These are phyloP conservation scores for Melikaiella ostensackeni DNA, from an alignment of 2,888 invertebrate genomes.

Conservation along the genomic window DNA sequence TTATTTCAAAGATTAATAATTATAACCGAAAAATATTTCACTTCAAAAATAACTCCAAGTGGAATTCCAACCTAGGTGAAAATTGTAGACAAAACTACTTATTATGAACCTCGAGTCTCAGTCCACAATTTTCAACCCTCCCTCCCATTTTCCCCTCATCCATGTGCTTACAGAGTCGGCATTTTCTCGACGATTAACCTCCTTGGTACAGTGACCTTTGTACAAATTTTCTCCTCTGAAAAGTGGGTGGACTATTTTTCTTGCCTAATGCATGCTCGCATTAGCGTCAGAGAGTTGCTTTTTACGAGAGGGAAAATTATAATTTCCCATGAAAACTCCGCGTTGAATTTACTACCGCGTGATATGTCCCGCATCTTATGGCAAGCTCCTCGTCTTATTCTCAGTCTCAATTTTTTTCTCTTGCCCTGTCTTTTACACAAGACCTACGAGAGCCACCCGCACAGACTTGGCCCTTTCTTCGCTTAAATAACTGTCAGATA, in stretches of 20 bases:
- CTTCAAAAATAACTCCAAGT: too few relatives aligned
- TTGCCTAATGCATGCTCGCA: conserved; percentile 58
- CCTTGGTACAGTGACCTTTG: conserved; percentile 49
- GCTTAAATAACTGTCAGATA: background rate
- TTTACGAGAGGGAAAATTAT: conserved; percentile 57
- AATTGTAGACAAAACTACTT: background rate
- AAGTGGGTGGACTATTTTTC: conserved; percentile 55
- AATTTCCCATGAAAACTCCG: conserved; percentile 54
- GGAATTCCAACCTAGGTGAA: background rate
- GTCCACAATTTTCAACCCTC: conserved; percentile 36
- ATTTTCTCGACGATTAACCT: conserved; percentile 60
- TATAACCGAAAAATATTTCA: too few relatives aligned
- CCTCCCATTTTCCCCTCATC: background rate
- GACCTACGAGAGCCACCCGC: background rate
- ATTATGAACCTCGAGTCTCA: background rate
- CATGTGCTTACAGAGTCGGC: conserved; percentile 48
- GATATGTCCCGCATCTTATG: conserved; percentile 47
- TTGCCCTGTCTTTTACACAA: too few relatives aligned
- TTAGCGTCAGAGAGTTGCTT: conserved; percentile 56
- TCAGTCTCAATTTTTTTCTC: background rate
- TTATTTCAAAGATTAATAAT: too few relatives aligned
- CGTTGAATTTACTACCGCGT: conserved; percentile 52
- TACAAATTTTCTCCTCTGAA: conserved; percentile 52
- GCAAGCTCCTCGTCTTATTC: conserved; percentile 2
- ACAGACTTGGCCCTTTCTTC: background rate